Conservation (phyloP, 1,140 invertebrate species). For the Brachionus rotundiformis region DNA sequence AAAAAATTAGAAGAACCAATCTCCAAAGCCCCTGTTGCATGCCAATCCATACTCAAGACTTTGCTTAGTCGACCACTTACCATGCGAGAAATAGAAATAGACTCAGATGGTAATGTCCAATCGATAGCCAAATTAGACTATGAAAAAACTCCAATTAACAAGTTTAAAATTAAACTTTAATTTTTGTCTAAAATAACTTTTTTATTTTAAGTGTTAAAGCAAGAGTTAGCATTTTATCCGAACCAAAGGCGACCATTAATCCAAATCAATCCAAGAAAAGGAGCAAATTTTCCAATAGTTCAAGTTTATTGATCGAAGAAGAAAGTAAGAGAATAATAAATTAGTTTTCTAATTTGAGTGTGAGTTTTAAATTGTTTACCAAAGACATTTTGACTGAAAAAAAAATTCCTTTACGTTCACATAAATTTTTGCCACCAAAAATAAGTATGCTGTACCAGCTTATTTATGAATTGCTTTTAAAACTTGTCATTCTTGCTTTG, state of each 20-base stretch:
- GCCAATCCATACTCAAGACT: slow-evolving; percentile 37
- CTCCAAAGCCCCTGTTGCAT: slow-evolving; percentile 41
- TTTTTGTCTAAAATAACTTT: background rate
- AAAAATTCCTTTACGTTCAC: background rate
- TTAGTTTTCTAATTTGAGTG: too few species aligned
- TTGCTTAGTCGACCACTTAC: slow-evolving; percentile 23
- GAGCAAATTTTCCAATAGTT: background rate
- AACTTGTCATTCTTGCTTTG: background rate
- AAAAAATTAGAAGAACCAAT: slow-evolving; percentile 48
- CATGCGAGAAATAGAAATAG: slow-evolving; percentile 41
- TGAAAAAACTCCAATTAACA: slow-evolving; percentile 2
- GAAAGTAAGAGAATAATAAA: slow-evolving; percentile 7
- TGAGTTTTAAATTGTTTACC: background rate
- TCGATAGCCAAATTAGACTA: slow-evolving; percentile 17
- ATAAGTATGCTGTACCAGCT: slow-evolving; percentile 6
- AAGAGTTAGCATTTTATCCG: slow-evolving; percentile 2
- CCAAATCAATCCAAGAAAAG: background rate
- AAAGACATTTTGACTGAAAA: background rate
- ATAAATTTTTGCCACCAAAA: slow-evolving; percentile 30
- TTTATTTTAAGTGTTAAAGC: slow-evolving; percentile 44
- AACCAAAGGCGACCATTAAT: background rate
- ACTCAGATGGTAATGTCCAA: slow-evolving; percentile 39
- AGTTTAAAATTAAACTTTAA: background rate
- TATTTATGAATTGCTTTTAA: background rate
- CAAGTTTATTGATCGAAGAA: background rate